Evolutionary conservation across 92 coral and sea anemone genomes (phyloP).

Genomic region (Parazoanthus darwini): DNA sequence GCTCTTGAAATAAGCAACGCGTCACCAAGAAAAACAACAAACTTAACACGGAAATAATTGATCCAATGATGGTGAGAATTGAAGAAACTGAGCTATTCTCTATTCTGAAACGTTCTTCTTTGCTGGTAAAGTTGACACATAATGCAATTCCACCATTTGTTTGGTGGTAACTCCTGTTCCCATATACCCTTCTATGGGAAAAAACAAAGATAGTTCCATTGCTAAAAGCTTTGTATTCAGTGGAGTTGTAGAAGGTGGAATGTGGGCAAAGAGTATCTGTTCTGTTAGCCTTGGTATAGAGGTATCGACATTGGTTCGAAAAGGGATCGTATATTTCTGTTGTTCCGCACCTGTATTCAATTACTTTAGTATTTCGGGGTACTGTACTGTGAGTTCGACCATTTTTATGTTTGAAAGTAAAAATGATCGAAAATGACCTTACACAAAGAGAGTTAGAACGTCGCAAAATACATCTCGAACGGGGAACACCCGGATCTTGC

Average conservation of each 20-base stretch:
- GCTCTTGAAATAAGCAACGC: not conserved
- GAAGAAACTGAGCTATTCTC: not conserved
- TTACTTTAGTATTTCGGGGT: not conserved
- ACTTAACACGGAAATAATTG: not conserved
- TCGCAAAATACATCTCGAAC: not conserved
- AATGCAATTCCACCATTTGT: not conserved
- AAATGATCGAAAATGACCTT: not conserved
- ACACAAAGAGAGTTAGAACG: not conserved
- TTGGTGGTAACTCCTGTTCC: not conserved
- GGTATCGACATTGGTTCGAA: not conserved
- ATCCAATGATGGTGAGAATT: not conserved
- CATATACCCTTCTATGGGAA: not conserved
- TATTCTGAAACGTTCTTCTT: not conserved
- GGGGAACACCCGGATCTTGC: no score
- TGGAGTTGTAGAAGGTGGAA: not conserved
- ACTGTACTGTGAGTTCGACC: not conserved
- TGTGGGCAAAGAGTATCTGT: not conserved
- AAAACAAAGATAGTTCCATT: not conserved
- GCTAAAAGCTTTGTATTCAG: not conserved
- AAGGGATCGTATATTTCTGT: not conserved
- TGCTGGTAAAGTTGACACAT: not conserved
- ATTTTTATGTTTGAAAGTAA: not conserved
- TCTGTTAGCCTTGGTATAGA: not conserved
- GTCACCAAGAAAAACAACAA: not conserved
- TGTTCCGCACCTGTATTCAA: not conserved